Evolutionary conservation across 2,888 invertebrate genomes (phyloP).

Genomic region (Lucinisca nassula): DNA sequence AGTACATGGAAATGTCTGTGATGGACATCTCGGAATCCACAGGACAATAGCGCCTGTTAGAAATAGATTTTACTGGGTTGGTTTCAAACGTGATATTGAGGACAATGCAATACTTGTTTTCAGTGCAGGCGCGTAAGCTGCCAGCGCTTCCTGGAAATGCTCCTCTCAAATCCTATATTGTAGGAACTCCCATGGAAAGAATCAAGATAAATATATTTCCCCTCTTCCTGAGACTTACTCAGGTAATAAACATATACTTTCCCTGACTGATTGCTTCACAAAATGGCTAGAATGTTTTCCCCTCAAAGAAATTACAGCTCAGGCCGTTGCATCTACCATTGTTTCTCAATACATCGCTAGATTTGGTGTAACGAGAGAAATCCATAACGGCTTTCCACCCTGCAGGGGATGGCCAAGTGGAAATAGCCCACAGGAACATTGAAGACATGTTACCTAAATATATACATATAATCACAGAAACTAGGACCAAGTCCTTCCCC

Average conservation of each 20-base stretch:
- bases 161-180: not conserved
- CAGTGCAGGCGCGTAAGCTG: slow-evolving; percentile 26
- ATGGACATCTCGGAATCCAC: slow-evolving; percentile 40
- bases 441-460: no score
- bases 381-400: no score
- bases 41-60: slow-evolving; percentile 12
- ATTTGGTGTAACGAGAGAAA: slow-evolving; percentile 43
- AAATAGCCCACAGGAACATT: no score
- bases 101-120: no score
- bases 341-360: slow-evolving; percentile 39
- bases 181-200: slow-evolving; percentile 45
- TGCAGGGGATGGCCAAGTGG: no score
- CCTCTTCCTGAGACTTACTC: slow-evolving; percentile 34
- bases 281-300: slow-evolving; percentile 31
- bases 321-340: slow-evolving; percentile 31
- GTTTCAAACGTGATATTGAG: not conserved
- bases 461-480: no score
- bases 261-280: slow-evolving; percentile 34
- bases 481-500: no score
- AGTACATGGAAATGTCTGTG: not conserved
- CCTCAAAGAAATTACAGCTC: slow-evolving; percentile 18
- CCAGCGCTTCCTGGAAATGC: not conserved
- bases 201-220: slow-evolving; percentile 40
- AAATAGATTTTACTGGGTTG: slow-evolving; percentile 41
- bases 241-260: slow-evolving; percentile 35